Conservation (phyloP, 2,113 vertebrate species). For the Rhinolophus sinicus region DNA sequence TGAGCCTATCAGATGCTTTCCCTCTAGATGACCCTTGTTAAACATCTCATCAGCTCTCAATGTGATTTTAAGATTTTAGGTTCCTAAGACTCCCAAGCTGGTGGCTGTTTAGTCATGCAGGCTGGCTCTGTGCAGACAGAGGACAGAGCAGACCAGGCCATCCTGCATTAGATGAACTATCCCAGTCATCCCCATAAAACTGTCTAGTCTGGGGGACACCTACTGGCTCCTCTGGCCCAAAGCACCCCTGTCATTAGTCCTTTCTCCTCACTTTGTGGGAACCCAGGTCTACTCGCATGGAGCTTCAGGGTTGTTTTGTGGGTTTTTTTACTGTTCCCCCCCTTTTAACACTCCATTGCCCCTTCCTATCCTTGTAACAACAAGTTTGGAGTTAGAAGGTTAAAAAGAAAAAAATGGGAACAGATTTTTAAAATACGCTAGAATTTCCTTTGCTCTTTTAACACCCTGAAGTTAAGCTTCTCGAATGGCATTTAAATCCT, state of each 20-base stretch:
- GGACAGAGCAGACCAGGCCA: background rate
- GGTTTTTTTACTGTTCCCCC: background rate
- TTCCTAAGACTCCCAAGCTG: slow-evolving; percentile 22
- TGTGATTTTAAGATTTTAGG: slow-evolving; percentile 56
- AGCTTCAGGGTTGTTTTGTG: background rate
- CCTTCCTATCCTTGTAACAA: background rate
- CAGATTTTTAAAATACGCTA: slow-evolving; percentile 51
- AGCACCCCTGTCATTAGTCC: no score
- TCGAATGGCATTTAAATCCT: slow-evolving; percentile 49
- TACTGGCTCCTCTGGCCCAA: background rate
- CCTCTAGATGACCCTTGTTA: slow-evolving; percentile 55
- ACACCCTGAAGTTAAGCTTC: slow-evolving; percentile 49
- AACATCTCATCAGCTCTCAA: background rate
- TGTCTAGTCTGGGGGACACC: background rate
- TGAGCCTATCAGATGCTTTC: slow-evolving; percentile 7
- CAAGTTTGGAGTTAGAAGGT: slow-evolving; percentile 32
- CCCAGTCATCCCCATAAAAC: background rate
- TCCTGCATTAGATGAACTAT: background rate
- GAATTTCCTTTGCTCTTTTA: slow-evolving; percentile 31
- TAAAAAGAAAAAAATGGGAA: slow-evolving; percentile 57
- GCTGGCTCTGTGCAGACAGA: background rate
- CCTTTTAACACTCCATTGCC: background rate
- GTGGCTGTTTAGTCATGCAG: background rate
- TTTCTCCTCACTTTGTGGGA: background rate
- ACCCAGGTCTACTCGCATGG: background rate